Base-by-base conservation (phyloP, 1,140 invertebrate genomes). In the Cyphomyrmex costatus region DNA sequence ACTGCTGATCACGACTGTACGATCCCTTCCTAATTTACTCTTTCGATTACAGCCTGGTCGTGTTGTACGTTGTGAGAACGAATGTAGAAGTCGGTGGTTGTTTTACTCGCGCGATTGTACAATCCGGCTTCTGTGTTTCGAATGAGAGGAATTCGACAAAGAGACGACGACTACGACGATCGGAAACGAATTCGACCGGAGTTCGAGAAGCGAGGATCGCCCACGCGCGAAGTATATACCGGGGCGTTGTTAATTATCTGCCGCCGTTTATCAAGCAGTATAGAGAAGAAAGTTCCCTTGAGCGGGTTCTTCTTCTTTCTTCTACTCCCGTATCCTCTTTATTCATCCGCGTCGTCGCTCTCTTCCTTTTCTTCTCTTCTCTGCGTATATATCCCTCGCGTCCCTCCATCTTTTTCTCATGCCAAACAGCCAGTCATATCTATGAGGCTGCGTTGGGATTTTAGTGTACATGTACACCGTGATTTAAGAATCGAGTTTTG, bases 181-280 rank as follows among this genome's bases (percentile, higher is more conserved):
- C 68, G 66, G 51, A 60, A 76, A 76, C 71, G 70, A 73, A 86
- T 89, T 71, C 80, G 80, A 49, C 8, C 61, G 76, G 63, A 84
- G 49, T 86, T 91, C 27, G 83, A 77, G 78, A 74, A 87, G 63
- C 86, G 66, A 83, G 71, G 73, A 89, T 91, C 91, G 87, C 90
- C 91, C 85, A 92, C 90, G 89, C 88, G 68, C 66, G 65, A 56
- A 71, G n/a, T 49, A 71, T 46, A 63, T 68, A 77, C 76, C 82
- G 85, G n/a, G 63, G 49, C 84, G 86, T 91, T 92, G 92, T 92
- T 92, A 91, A 92, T 92, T 92, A 92, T 91, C 90, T 80, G 77
- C 78, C 85, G 90, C 85, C 91, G 90, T 91, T 91, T 91, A 91
- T 92, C 91, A 92, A 87, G 63, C 76, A 84, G 30, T 60, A n/a